Conservation (phyloP, 1,140 invertebrate genomes). For the Oncopodura yosiiana region DNA sequence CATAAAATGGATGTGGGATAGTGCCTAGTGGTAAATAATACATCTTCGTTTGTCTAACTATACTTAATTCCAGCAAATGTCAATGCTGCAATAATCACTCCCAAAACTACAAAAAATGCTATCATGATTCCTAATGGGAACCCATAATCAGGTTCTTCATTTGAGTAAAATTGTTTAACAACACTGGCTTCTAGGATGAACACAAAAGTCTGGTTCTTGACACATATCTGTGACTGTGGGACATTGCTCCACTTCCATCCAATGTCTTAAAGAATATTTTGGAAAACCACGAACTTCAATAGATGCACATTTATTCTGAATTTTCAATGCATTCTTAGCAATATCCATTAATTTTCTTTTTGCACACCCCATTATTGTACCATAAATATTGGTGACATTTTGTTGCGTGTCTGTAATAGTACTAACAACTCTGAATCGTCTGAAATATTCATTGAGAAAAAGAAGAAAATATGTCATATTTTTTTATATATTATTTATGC, state of each 20-base stretch:
- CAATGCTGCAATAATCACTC: conserved; percentile 3
- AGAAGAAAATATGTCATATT: neutral
- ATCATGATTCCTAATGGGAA: too few relatives aligned
- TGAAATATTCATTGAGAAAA: neutral
- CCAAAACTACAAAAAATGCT: too few relatives aligned
- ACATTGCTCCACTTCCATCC: conserved; percentile 24
- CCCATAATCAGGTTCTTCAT: conserved; percentile 1
- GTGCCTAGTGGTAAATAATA: too few relatives aligned
- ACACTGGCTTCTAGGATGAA: conserved; percentile 11
- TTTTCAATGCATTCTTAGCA: neutral
- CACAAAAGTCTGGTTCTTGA: conserved; percentile 16
- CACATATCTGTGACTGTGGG: conserved; percentile 17
- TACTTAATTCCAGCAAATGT: conserved; percentile 16
- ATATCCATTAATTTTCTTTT: conserved; percentile 11
- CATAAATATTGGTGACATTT: conserved; percentile 18
- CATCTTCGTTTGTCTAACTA: neutral
- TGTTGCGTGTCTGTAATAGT: conserved; percentile 7
- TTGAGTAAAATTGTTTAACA: conserved; percentile 21
- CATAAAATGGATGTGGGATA: too few relatives aligned
- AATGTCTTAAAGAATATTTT: conserved; percentile 14
- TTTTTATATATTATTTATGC: neutral
- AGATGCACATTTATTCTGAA: conserved; percentile 9
- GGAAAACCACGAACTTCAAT: neutral
- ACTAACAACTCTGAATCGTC: conserved; percentile 13
- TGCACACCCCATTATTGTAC: conserved; percentile 18